phyloP scores from a whole-genome alignment of 2,888 invertebrate genomes.

The Eilema caniola region DNA sequence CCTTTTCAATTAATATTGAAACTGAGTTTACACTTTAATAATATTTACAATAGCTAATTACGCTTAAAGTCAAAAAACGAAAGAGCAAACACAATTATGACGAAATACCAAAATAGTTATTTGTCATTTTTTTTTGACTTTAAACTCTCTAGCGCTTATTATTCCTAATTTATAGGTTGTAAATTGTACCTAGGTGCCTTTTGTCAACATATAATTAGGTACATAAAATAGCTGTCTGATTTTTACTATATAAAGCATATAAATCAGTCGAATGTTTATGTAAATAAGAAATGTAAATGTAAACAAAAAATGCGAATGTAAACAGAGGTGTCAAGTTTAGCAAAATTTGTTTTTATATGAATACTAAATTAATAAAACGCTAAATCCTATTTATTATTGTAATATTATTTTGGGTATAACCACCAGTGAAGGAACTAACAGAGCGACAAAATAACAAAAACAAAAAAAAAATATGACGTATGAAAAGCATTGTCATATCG shows the following conservation, averaged over 20 bases:
- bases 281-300: neutral
- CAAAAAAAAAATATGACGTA: constrained; percentile 7
- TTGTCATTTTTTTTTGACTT: constrained; percentile 43
- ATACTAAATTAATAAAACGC: constrained; percentile 6
- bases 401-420: constrained; percentile 5
- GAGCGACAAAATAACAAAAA: constrained; percentile 3
- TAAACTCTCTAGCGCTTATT: constrained; percentile 39
- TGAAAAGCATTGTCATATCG: constrained; percentile 43
- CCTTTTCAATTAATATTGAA: constrained; percentile 50
- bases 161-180: constrained; percentile 46
- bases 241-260: constrained; percentile 30
- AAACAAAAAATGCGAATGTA: neutral
- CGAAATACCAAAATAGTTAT: constrained; percentile 14
- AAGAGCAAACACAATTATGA: constrained; percentile 16
- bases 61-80: constrained; percentile 58
- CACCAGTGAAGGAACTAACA: constrained; percentile 1
- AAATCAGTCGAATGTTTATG: constrained; percentile 11
- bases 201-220: constrained; percentile 50
- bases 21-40: constrained; percentile 57
- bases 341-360: neutral
- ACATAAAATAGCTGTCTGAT: constrained; percentile 36
- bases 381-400: neutral
- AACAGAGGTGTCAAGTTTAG: neutral
- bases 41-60: constrained; percentile 71
- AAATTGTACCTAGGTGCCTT: constrained; percentile 82